Conservation (phyloP, 1,140 invertebrate species). For the Cyclina sinensis region DNA sequence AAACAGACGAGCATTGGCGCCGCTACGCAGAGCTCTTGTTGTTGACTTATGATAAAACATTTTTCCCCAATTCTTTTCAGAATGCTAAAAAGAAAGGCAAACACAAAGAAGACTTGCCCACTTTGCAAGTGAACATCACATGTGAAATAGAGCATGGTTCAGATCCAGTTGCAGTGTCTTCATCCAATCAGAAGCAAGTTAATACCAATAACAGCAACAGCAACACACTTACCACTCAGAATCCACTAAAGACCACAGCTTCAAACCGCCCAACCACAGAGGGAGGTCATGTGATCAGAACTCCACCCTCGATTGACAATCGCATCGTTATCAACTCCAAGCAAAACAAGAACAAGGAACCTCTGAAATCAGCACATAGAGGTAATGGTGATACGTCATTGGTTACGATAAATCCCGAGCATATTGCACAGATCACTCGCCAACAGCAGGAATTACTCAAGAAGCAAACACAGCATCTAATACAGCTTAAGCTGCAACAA, state of each 20-base stretch:
- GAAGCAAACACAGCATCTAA: slow-evolving; percentile 64
- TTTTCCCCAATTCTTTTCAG: too few relatives aligned
- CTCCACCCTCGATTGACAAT: slow-evolving; percentile 58
- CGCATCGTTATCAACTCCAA: slow-evolving; percentile 42
- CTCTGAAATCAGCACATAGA: slow-evolving; percentile 7
- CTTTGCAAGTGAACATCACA: slow-evolving; percentile 64
- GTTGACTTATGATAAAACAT: too few relatives aligned
- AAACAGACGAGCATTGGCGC: too few relatives aligned
- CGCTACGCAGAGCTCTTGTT: too few relatives aligned
- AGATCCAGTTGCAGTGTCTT: background rate
- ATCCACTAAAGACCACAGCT: background rate
- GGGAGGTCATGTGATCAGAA: slow-evolving; percentile 35
- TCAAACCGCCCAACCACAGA: slow-evolving; percentile 22
- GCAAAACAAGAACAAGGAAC: slow-evolving; percentile 60
- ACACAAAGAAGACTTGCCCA: slow-evolving; percentile 45
- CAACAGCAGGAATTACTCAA: slow-evolving; percentile 63
- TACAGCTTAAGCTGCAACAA: slow-evolving; percentile 59
- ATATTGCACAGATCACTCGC: slow-evolving; percentile 45
- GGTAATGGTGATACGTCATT: slow-evolving; percentile 19
- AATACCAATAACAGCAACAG: background rate
- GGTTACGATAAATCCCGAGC: slow-evolving; percentile 27
- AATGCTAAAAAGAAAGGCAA: slow-evolving; percentile 57
- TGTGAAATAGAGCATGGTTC: slow-evolving; percentile 46
- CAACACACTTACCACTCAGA: background rate
- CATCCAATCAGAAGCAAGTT: background rate